Evolutionary conservation across 2,888 invertebrate species (phyloP).

Genomic region (Trachelus tabidus): DNA sequence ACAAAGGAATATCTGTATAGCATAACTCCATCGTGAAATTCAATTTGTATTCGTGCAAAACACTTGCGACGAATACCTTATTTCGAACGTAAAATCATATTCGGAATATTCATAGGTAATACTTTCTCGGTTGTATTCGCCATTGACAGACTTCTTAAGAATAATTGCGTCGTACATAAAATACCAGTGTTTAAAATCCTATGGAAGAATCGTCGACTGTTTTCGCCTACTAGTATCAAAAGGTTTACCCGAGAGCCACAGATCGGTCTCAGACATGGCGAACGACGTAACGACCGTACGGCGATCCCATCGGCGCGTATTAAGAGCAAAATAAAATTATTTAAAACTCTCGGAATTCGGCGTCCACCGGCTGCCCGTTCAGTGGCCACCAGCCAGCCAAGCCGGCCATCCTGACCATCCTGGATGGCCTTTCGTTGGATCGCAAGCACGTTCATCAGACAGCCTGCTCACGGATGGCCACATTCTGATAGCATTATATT

Average conservation of each 20-base stretch:
- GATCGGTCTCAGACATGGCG: neutral
- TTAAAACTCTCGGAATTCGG: slow-evolving; percentile 53
- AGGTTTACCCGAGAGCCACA: slow-evolving; percentile 16
- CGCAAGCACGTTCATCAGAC: slow-evolving; percentile 14
- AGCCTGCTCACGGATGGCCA: slow-evolving; percentile 40
- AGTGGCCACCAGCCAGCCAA: slow-evolving; percentile 38
- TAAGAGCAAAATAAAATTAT: slow-evolving; percentile 59
- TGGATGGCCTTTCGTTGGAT: slow-evolving; percentile 9
- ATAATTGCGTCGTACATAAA: neutral
- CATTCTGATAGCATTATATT: slow-evolving; percentile 52
- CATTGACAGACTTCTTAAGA: neutral
- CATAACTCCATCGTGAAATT: neutral
- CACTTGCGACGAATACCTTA: neutral
- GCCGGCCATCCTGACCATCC: slow-evolving; percentile 23
- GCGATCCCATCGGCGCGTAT: slow-evolving; percentile 51
- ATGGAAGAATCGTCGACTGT: neutral
- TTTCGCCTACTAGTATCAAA: neutral
- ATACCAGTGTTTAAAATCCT: neutral
- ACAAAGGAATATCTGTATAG: neutral
- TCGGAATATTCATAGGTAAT: neutral
- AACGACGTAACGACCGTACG: neutral
- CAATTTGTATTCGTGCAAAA: neutral
- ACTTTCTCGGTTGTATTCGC: neutral
- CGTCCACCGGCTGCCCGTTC: slow-evolving; percentile 39
- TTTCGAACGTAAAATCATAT: neutral